These are phyloP conservation scores for Mergus octosetaceus DNA, from an alignment of 2,797 vertebrate genomes.

Conservation along the genomic window DNA sequence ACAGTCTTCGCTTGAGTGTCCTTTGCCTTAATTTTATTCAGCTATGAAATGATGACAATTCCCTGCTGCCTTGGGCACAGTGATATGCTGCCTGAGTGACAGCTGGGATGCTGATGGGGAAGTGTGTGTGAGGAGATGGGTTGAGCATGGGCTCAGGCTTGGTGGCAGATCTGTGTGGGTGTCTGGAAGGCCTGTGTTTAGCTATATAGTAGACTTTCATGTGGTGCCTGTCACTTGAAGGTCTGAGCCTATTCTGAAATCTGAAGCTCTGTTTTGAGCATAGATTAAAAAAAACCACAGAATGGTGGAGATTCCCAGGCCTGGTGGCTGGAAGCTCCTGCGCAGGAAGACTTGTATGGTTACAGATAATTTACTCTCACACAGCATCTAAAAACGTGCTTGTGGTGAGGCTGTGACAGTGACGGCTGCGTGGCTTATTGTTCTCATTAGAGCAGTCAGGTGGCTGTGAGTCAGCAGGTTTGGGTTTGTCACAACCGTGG, in stretches of 20 bases:
- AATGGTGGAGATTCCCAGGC: neutral
- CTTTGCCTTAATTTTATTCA: conserved; percentile 26
- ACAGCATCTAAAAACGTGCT: neutral
- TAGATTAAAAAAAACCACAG: neutral
- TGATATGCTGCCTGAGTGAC: neutral
- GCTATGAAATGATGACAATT: neutral
- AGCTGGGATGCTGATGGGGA: neutral
- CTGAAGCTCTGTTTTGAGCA: neutral
- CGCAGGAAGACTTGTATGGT: neutral
- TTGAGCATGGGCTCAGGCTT: neutral
- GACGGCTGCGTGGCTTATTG: conserved; percentile 11
- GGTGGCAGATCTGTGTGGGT: neutral
- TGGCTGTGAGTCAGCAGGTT: conserved; percentile 61
- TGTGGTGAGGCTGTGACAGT: neutral
- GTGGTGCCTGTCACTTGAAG: neutral
- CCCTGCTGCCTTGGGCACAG: neutral
- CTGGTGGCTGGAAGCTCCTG: neutral
- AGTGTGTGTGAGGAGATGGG: neutral
- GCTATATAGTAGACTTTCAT: neutral
- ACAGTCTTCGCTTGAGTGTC: neutral
- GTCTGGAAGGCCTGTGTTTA: neutral
- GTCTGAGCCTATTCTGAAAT: neutral
- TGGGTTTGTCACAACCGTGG: neutral
- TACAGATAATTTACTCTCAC: neutral
- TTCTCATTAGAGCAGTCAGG: neutral